Conservation (phyloP, 2,113 vertebrate genomes). For the Semicossyphus pulcher region DNA sequence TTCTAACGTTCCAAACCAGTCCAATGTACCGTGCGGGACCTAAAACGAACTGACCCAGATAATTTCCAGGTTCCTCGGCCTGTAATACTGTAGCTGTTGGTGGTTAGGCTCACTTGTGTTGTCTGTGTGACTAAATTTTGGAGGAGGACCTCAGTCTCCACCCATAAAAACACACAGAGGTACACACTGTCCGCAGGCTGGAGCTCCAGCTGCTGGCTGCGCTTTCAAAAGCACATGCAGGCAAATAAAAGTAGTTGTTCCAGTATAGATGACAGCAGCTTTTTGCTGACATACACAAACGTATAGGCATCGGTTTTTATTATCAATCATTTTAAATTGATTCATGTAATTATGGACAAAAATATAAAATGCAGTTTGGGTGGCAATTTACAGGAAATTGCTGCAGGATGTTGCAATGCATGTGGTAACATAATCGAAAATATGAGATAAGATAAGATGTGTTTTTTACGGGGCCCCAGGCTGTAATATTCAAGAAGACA, state of each 20-base stretch:
- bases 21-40: background rate
- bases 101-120: constrained; percentile 27
- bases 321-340: too few relatives aligned
- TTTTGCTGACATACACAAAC: too few relatives aligned
- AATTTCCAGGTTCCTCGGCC: background rate
- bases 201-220: constrained; percentile 20
- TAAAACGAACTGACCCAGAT: background rate
- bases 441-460: too few relatives aligned
- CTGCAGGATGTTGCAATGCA: too few relatives aligned
- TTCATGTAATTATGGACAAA: too few relatives aligned
- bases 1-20: background rate
- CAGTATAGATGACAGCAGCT: too few relatives aligned
- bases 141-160: constrained; percentile 67
- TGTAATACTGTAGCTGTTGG: constrained; percentile 8
- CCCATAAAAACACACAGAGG: constrained; percentile 61
- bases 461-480: too few relatives aligned
- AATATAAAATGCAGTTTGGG: too few relatives aligned
- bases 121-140: constrained; percentile 34
- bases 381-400: too few relatives aligned
- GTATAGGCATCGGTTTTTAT: too few relatives aligned
- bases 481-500: too few relatives aligned
- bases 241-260: background rate
- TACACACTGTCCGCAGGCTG: constrained; percentile 16
- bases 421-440: too few relatives aligned
- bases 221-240: background rate